Base-by-base conservation (phyloP, 2,888 invertebrate species). In the Cephus spinipes region DNA sequence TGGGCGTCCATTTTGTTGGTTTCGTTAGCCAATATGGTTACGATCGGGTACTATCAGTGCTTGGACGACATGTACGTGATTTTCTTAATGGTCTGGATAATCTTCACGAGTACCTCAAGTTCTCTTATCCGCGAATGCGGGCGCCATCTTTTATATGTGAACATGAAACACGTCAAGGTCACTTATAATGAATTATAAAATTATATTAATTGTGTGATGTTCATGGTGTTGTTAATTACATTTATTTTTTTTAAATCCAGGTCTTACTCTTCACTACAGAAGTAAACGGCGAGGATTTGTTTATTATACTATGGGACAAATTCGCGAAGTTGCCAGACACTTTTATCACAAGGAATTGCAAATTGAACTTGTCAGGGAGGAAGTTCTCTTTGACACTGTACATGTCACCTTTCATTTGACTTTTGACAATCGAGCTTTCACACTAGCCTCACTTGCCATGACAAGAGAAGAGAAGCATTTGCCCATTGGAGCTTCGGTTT, bases 71-170 rank as follows among this genome's bases (percentile, higher is more conserved):
- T 90, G 97, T 99, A 95, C 93, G 98, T 77, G 98, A 99, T 92
- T 99, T 99, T 89, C 94, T 99, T 3, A 99, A 98, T 89, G 98
- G 97, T 0, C 93, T 99, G 85, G 99, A 99, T 92, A 99, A 99
- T 92, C 93, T 99, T 34, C 99, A 99, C 91, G 99, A 99, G 91
- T 99, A 99, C 91, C 93, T 99, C 74, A 97, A 98, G 91, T 98
- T 98, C 92, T 98, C 98, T 77, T 98, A 98, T 90, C 98, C 98
- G 0, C 94, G 96, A 85, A 95, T 95, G 95, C 92, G 96, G 83
- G 98, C 99, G 0, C 99, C 99, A 0, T 98, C 98, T 77, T 99
- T 99, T 91, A 98, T 98, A 86, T 98, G 98, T 89, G 98, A 98
- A 91, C 97, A 98, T 89, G 99, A 99, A 91, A 97, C 97, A 0